Base-by-base conservation (phyloP, 2,797 vertebrate species). In the Numenius phaeopus region DNA sequence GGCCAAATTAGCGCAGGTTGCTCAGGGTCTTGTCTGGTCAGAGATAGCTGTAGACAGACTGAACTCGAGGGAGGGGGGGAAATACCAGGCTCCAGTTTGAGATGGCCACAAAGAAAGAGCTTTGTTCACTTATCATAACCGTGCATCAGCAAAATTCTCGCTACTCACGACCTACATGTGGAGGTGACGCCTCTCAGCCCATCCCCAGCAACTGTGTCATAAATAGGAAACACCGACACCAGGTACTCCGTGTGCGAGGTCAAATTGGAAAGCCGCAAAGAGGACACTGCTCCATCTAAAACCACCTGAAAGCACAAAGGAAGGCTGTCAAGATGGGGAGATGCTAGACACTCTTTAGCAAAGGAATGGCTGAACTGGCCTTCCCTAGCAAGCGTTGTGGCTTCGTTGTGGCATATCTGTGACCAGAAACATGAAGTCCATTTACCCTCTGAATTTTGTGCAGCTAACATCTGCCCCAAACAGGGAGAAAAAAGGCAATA, bases 231-330 rank as follows among this genome's bases (percentile, higher is more conserved):
- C 97, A 99, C 98, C 0, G 99, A 99, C 50, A 99, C 89, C 62
- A 99, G 98, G 89, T 99, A 99, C 77, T 99, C 98, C 0, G 99
- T 99, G 96, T 99, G 98, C 0, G 99, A 99, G 22, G 98, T 98
- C 89, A 99, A 96, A 80, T 98, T 98, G 54, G 97, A 97, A 30
- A 99, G 98, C 91, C 97, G 95, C 27, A 97, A 58, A 1, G 98
- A 98, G 37, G 98, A 98, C n/a, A 96, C 86, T 3, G 97, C 96
- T 62, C 99, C 99, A 1, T 98, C 98, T 64, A 99, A 40, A n/a
- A 99, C 98, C 94, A 99, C 98, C 99, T 99, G 96, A 34, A 97
- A 92, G 78, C 49, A 94, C 49, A 94, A 11, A 85, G 39, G 40
- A 65, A 22, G 14, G 47, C 13, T 27, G 23, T 89, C 73, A 88